A percentile compares a stretch with the other conserved stretches of the same genome.
phyloP scores from a whole-genome alignment of 2,888 invertebrate species.

The Mimumesa dahlbomi region DNA sequence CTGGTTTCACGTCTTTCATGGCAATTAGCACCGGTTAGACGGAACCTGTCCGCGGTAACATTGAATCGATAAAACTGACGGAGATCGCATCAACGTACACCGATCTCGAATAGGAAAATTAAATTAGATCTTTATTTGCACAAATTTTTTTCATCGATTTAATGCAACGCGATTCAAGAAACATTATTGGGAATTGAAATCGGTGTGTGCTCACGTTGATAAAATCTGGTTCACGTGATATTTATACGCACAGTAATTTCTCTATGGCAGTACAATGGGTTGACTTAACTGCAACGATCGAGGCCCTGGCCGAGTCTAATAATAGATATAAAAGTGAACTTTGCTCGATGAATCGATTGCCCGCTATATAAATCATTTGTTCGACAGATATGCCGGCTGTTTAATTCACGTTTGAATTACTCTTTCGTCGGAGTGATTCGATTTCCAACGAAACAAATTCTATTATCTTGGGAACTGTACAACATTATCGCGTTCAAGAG shows the following conservation, averaged over 20 bases:
- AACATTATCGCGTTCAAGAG: conserved; percentile 2
- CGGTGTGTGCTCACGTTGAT: not conserved
- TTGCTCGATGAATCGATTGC: conserved; percentile 39
- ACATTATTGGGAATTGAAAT: too few relatives aligned
- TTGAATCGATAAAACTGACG: not conserved
- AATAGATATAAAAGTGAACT: conserved; percentile 40
- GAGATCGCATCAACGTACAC: not conserved
- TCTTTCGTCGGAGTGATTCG: not conserved
- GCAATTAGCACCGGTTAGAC: conserved; percentile 45
- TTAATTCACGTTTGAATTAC: not conserved
- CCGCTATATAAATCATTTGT: not conserved
- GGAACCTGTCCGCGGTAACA: conserved; percentile 15
- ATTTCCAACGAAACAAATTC: not conserved
- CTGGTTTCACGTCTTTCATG: conserved; percentile 29
- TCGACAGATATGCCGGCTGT: not conserved
- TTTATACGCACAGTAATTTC: not conserved
- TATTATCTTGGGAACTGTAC: too few relatives aligned
- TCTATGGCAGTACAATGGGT: not conserved
- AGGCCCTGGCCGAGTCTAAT: conserved; percentile 14
- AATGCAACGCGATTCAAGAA: too few relatives aligned
- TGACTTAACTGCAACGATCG: conserved; percentile 20
- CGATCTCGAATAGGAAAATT: not conserved
- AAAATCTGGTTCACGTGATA: not conserved
- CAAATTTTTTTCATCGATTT: too few relatives aligned
- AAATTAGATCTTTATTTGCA: too few relatives aligned